Base-by-base conservation (phyloP, 1,140 invertebrate species). In the Limonius californicus region DNA sequence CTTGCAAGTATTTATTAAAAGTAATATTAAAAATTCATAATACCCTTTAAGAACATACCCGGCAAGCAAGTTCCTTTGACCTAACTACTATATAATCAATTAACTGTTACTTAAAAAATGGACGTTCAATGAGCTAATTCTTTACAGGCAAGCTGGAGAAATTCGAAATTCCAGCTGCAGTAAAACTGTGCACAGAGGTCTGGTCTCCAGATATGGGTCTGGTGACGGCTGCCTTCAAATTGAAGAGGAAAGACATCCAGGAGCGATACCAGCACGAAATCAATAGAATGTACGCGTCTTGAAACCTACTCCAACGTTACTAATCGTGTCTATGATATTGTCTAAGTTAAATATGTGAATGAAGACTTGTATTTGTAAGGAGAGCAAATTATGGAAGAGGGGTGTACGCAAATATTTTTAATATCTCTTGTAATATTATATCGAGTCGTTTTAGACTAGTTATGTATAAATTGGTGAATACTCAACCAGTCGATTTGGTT, bases 151-250 rank as follows among this genome's bases (percentile, higher is more conserved):
- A 91, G 72, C 78, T 94, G 57, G 87, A 95, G 74, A 92, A 88
- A 70, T 95, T 91, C 76, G 96, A 98, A 79, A 88, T 97, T 55
- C 97, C 97, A 0, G 86, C 87, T n/a, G 93, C 90, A 2, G 85
- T 98, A 6, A 92, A 90, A 75, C 78, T 99, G 15, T 89, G 89
- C 70, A 80, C 87, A 18, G 95, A 98, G 70, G 87, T 92, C 45
- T 99, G 97, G 97, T 93, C 94, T 0, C 95, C 96, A 0, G 95
- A 97, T 74, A 92, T 91, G 84, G 95, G 95, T 35, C 83, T 99
- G n/a, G 94, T 93, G 0, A 99, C 97, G 12, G 97, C 97, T 66
- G 95, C 97, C 43, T 94, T 98, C 77, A 99, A 99, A 80, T 82
- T 99, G 65, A 97, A 97, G 78, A 84, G 97, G 65, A 97, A 95